Evolutionary conservation across 2,113 vertebrate genomes (phyloP), one percentile per base, ranked within the genome.

Genomic region (Pungitius pungitius): DNA sequence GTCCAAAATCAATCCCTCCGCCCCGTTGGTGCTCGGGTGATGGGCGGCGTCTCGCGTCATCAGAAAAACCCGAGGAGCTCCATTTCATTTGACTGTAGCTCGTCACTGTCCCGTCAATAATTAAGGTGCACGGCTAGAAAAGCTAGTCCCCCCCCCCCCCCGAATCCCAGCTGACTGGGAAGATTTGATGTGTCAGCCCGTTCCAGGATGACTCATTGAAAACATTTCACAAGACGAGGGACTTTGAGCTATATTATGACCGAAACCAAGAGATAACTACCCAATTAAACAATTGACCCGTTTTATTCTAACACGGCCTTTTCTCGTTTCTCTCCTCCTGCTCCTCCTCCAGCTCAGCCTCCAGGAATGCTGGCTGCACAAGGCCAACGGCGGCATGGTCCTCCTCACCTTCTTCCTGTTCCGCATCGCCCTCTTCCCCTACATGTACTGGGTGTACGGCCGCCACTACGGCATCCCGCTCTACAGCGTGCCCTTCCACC

Each of bases 351-450:
- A 99, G 97, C 88, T 98, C 64, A 91, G 94, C 33, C 93, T 96
- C 89, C 97, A 99, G 90, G 94, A 97, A 61, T 95, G 95, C 5
- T 93, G 95, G 85, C 86, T 97, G 75, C 96, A 98, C 94, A 99
- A 99, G 83, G 88, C 91, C 75, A 99, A 99, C 0, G 98, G 97
- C 6, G 84, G 94, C 75, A 82, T 98, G 91, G 92, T 97, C 3
- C 90, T 99, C 77, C 73, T 95, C 69, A 99, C 95, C 75, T 99
- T 99, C 93, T 94, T 99, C 77, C 35, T 91, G 71, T 99, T 95
- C 90, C 97, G 98, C 82, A 98, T 99, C 54, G 92, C 95, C 17
- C 95, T 99, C 52, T 99, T 99, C 90, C 97, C 96, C 8, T 99
- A 93, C 93, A 99, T 99, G 98, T 99, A 99, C 90, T 94, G 93